A percentile compares a stretch with the other conserved stretches of the same genome.
These are phyloP conservation scores for Ataeniobius toweri DNA, from an alignment of 2,797 vertebrate species.

Conservation along the genomic window DNA sequence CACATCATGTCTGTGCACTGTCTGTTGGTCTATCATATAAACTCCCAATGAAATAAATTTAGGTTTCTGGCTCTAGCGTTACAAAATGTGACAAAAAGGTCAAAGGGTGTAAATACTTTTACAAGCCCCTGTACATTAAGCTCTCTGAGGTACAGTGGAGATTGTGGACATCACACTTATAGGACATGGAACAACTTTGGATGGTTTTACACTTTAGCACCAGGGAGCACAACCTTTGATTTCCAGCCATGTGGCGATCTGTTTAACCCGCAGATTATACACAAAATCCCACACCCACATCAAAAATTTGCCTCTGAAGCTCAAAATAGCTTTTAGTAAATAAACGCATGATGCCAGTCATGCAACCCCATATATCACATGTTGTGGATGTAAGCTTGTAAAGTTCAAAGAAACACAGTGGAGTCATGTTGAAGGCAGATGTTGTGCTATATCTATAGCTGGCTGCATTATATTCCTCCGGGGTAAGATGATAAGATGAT, in stretches of 20 bases:
- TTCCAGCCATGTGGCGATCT: constrained; percentile 44
- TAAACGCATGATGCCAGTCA: constrained; percentile 53
- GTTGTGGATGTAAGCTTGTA: constrained; percentile 46
- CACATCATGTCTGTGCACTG: too few relatives aligned
- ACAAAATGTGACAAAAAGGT: background rate
- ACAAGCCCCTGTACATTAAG: background rate
- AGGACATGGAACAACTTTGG: constrained; percentile 16
- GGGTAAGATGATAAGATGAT: constrained; percentile 76
- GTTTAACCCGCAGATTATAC: constrained; percentile 45
- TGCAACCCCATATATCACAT: constrained; percentile 61
- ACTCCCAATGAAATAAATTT: background rate
- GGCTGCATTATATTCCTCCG: constrained; percentile 62
- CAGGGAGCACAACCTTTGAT: constrained; percentile 20
- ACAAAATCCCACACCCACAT: constrained; percentile 29
- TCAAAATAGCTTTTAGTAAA: constrained; percentile 58
- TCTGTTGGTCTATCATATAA: background rate
- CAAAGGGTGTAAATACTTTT: background rate
- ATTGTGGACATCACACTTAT: constrained; percentile 30
- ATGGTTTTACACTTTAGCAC: constrained; percentile 23
- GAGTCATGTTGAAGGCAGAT: constrained; percentile 77
- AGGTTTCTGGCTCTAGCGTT: background rate
- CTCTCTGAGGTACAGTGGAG: constrained; percentile 23
- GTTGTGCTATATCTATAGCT: constrained; percentile 64
- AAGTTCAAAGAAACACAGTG: constrained; percentile 72
- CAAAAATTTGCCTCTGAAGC: constrained; percentile 51